Base-by-base conservation (phyloP, 2,888 invertebrate species). In the Caradrina clavipalpis region DNA sequence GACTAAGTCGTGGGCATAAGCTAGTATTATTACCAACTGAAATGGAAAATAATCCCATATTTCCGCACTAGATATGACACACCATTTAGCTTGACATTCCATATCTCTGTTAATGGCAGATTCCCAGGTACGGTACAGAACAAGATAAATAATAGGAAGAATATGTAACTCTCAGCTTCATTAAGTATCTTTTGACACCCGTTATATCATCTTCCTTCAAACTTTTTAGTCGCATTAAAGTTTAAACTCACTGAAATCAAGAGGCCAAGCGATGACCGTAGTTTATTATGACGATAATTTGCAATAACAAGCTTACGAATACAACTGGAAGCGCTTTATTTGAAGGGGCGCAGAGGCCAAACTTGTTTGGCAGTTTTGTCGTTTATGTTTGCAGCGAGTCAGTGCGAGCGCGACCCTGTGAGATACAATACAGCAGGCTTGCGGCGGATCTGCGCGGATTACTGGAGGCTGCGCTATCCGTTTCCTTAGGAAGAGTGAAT, bases 361-460 rank as follows among this genome's bases (percentile, higher is more conserved):
- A 70, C 73, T 77, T 31, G 39, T 47, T 22, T 71, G 51, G 21
- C 10, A 19, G 1, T 21, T 45, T 39, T 21, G 6, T 6, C n/a
- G 17, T 47, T 50, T 69, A 63, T 59, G 53, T 73, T 82, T 73
- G 80, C 39, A 65, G 50, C n/a, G 55, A 78, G 55, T 67, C 73
- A 73, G 74, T 79, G 69, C 68, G 42, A 31, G 22, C 59, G 31
- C 17, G 78, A 68, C 75, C 78, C 83, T 78, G 76, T 76, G 79
- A 86, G 87, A 85, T 86, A 56, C 21, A 71, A 71, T 45, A 84
- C 83, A 85, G 81, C 71, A 78, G 85, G 85, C 83, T 90, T 89
- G 87, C 51, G 87, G 87, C 70, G 81, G 87, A 89, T 89, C 81
- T 84, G 73, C 71, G 59, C 65, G 86, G 89, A 88, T 91, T 90